Evolutionary conservation across 2,797 vertebrate species (phyloP).

Genomic region (Enteromius mattozi): DNA sequence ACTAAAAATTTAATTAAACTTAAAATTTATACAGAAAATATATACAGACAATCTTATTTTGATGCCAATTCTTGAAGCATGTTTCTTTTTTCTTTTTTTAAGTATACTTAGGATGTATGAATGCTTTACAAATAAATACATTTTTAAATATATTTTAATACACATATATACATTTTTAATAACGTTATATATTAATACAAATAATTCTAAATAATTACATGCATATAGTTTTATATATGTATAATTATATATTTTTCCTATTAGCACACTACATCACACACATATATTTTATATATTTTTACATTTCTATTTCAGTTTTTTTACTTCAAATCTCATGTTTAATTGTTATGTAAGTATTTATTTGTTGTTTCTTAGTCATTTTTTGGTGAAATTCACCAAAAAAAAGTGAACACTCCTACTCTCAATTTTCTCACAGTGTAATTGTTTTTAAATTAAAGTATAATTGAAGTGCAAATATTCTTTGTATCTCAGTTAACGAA

Average conservation of each 20-base stretch:
- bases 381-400: not conserved
- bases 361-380: not conserved
- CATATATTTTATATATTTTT: not conserved
- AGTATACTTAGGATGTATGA: not conserved
- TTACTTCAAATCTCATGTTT: not conserved
- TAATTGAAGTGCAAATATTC: not conserved
- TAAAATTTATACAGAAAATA: not conserved
- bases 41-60: not conserved
- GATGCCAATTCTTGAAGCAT: not conserved
- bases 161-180: not conserved
- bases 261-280: not conserved
- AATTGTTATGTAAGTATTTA: not conserved
- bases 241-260: not conserved
- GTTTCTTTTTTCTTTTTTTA: not conserved
- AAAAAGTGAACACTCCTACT: not conserved
- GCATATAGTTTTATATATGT: not conserved
- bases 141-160: not conserved
- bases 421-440: not conserved
- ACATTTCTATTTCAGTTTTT: not conserved
- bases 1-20: too few species aligned
- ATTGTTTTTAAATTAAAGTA: not conserved
- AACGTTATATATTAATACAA: not conserved
- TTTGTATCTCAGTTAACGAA: not conserved
- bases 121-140: not conserved
- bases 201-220: not conserved